Base-by-base conservation (phyloP, 2,113 vertebrate genomes). In the Sus scrofa region DNA sequence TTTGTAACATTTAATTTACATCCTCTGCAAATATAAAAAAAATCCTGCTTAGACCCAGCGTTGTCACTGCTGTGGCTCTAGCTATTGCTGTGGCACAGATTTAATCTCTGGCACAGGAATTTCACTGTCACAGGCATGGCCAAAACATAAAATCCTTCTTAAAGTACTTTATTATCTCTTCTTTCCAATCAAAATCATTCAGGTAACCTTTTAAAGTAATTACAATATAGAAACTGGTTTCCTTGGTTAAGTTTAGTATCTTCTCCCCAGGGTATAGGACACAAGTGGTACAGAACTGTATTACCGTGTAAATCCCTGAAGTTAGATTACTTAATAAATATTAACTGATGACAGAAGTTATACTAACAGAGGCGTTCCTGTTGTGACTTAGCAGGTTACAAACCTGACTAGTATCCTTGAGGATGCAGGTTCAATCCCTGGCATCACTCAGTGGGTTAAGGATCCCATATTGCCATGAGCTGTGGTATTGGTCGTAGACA, bases 101-200 rank as follows among this genome's bases (percentile, higher is more conserved):
- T 8, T 44, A 44, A 44, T 44, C 44, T 44, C 44, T 44, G 44
- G 44, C 44, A 44, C 4, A 44, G 44, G 44, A 44, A 44, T 44
- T 44, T 44, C 44, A 44, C 44, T 44, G 44, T 44, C 44, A 44
- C 44, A 44, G 44, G 44, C 44, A 44, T 8, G 44, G 44, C 44
- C 44, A 44, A 44, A 44, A 44, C 4, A 44, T 44, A 44, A 44
- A 82, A 52, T 1, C 1, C 74, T 86, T 63, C 39, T 89, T 92
- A 95, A 89, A 96, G 93, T 56, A 92, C 58, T 86, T 75, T 92
- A 77, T 26, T 94, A 10, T 8, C 74, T n/a, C 39, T 94, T 30
- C 8, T 88, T 84, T 75, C 60, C 89, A 7, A 63, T 37, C 73
- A 78, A 52, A 91, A 70, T 91, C n/a, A 96, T 67, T 85, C 22